Evolutionary conservation across 2,888 invertebrate genomes (phyloP), one percentile per base, ranked within the genome.

Genomic region (Hydroisotoma schaefferi): DNA sequence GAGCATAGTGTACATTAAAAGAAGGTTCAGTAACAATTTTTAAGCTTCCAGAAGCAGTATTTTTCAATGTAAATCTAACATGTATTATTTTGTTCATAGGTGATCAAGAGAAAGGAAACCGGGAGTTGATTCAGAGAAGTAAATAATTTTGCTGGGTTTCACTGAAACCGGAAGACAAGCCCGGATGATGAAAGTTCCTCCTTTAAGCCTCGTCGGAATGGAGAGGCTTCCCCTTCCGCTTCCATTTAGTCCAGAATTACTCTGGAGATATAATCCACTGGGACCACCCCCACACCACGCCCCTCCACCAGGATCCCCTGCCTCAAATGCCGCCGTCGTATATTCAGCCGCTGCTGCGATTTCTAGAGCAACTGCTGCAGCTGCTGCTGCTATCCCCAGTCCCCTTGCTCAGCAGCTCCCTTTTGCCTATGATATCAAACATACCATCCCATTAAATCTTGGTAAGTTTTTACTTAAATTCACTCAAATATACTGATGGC

Each of bases 171-270:
- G 44, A 56, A 44, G 12, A 49, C 1, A 28, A 61, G 57, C 57
- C 56, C 73, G 71, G 59, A 74, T 74, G 68, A 74, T 75, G 70
- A 74, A 74, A 67, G 69, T 75, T 71, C 73, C 72, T 65, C 72
- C 72, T 63, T 70, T 73, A 65, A 73, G 70, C 57, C 71, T 73
- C 49, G 72, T 73, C 52, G 74, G 73, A 59, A 86, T 87, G 84
- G 85, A 87, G 79, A 84, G 87, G 74, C 80, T 87, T 72, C 87
- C 89, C 77, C 79, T 85, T 74, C 84, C 86, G 64, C 81, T 91
- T 73, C 87, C 88, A 70, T 88, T 91, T 78, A 88, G 86, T 80
- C 84, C 87, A 26, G 92, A 93, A 76, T 80, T 92, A 59, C 78
- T 93, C 57, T 92, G 92, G 92, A 85, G 92, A 75, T 92, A 92